Evolutionary conservation across 1,140 invertebrate genomes (phyloP).

Genomic region (Telenomus remus): DNA sequence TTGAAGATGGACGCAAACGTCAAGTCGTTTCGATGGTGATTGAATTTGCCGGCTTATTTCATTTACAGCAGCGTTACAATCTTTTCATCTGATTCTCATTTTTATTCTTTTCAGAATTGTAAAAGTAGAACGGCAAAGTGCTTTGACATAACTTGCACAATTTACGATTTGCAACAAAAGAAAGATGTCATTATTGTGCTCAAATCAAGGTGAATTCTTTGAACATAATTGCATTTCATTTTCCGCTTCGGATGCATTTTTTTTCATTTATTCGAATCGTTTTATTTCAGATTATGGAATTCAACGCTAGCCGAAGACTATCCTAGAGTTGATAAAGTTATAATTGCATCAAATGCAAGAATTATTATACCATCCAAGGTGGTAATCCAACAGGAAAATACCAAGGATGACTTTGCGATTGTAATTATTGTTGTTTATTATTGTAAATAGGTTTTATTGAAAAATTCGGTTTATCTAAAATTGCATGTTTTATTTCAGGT

Average conservation of each 20-base stretch:
- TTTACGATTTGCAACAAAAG: slow-evolving; percentile 84
- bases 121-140: slow-evolving; percentile 87
- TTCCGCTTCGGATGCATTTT: neutral
- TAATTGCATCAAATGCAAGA: slow-evolving; percentile 85
- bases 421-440: slow-evolving; percentile 70
- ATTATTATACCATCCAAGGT: slow-evolving; percentile 82
- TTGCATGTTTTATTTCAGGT: slow-evolving; percentile 76
- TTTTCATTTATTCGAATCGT: neutral
- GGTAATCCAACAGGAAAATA: slow-evolving; percentile 83
- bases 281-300: slow-evolving; percentile 86
- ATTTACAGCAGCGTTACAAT: neutral
- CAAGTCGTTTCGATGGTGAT: slow-evolving; percentile 86
- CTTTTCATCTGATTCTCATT: neutral
- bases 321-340: slow-evolving; percentile 87
- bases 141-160: slow-evolving; percentile 87
- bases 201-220: slow-evolving; percentile 78
- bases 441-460: too few species aligned
- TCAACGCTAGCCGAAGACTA: slow-evolving; percentile 92
- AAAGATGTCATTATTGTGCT: slow-evolving; percentile 87
- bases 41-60: slow-evolving; percentile 4
- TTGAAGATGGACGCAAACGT: slow-evolving; percentile 81
- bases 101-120: slow-evolving; percentile 80
- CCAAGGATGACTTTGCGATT: slow-evolving; percentile 79
- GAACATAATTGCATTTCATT: neutral
- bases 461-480: neutral